Evolutionary conservation across 1,140 invertebrate genomes (phyloP).

Genomic region (Acyrthosiphon pisum): DNA sequence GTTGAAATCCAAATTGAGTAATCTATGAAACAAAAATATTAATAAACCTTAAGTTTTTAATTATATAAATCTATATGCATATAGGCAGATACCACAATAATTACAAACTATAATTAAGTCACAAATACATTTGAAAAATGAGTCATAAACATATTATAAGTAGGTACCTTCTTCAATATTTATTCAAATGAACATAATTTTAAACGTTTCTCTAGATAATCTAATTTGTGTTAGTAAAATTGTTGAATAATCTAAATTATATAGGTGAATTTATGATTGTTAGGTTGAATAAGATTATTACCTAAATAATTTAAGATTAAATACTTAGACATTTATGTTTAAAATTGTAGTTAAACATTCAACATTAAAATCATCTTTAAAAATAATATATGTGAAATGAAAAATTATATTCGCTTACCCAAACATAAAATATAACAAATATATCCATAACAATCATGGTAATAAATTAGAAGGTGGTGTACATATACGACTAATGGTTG

Average conservation of each 20-base stretch:
- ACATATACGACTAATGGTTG: background rate
- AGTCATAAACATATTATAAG: background rate
- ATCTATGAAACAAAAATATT: constrained; percentile 20
- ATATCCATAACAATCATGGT: background rate
- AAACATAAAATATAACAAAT: background rate
- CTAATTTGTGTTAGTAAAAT: background rate
- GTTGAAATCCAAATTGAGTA: constrained; percentile 11
- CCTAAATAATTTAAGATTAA: background rate
- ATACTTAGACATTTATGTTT: background rate
- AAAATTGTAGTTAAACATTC: background rate
- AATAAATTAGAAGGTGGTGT: background rate
- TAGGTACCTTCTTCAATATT: background rate
- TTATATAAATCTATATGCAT: background rate
- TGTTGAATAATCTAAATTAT: background rate
- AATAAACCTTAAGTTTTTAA: background rate
- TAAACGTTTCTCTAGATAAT: background rate
- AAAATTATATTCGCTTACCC: background rate
- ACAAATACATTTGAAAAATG: background rate
- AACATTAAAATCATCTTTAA: background rate
- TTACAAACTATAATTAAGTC: background rate
- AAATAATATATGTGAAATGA: background rate
- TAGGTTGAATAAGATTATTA: background rate
- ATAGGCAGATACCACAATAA: background rate
- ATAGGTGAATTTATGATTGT: background rate
- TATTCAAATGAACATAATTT: background rate